These are phyloP conservation scores for Pao palembangensis DNA, from an alignment of 2,113 vertebrate genomes.

Conservation along the genomic window DNA sequence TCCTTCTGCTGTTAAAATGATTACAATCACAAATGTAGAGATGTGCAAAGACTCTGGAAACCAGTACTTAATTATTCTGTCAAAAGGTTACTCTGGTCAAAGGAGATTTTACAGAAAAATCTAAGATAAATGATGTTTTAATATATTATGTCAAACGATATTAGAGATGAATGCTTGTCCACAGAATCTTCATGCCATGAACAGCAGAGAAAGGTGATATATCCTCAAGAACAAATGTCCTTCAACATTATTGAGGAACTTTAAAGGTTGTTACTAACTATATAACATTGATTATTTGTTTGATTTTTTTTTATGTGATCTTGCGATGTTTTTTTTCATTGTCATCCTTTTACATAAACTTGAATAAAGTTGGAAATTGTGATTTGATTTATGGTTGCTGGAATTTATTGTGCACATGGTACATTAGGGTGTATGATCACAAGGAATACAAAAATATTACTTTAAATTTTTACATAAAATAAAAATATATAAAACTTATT, in stretches of 20 bases:
- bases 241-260: slow-evolving; percentile 55
- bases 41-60: slow-evolving; percentile 11
- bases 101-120: slow-evolving; percentile 2
- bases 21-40: slow-evolving; percentile 11
- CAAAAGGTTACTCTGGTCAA: neutral
- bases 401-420: neutral
- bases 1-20: slow-evolving; percentile 14
- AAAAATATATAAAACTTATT: no score
- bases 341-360: slow-evolving; percentile 76
- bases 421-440: neutral
- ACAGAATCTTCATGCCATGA: slow-evolving; percentile 19
- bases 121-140: slow-evolving; percentile 10
- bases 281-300: slow-evolving; percentile 57
- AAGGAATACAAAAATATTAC: no score
- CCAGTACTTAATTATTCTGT: slow-evolving; percentile 21
- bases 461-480: no score
- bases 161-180: slow-evolving; percentile 21
- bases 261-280: slow-evolving; percentile 55
- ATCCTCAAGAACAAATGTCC: slow-evolving; percentile 41
- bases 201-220: slow-evolving; percentile 10
- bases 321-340: slow-evolving; percentile 55
- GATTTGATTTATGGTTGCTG: neutral
- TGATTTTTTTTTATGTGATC: slow-evolving; percentile 50
- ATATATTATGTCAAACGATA: slow-evolving; percentile 14
- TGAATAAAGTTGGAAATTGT: slow-evolving; percentile 56